Conservation (phyloP, 2,888 invertebrate genomes). For the Chrysodeixis includens region DNA sequence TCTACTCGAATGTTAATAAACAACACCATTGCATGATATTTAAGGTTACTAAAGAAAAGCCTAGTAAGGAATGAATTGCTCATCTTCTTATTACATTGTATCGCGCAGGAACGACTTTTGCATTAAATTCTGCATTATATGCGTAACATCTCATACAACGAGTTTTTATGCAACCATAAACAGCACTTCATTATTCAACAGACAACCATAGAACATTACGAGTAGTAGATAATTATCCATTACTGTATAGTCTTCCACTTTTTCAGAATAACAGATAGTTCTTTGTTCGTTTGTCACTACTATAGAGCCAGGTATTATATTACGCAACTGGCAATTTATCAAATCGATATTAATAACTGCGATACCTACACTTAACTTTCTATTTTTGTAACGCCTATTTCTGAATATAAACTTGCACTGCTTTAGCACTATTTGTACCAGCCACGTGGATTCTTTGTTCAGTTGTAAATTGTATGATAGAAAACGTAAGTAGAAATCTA, state of each 20-base stretch:
- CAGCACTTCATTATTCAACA: background rate
- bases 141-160: background rate
- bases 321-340: constrained; percentile 2
- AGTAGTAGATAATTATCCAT: background rate
- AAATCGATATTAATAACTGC: constrained; percentile 5
- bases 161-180: background rate
- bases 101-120: constrained; percentile 4
- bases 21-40: no score
- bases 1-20: no score
- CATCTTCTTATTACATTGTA: background rate
- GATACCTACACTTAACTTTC: background rate
- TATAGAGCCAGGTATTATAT: background rate
- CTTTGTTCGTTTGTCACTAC: background rate
- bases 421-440: background rate
- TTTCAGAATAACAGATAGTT: no score
- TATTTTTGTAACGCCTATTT: constrained; percentile 4
- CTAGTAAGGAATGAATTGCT: background rate
- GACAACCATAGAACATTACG: background rate
- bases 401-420: constrained; percentile 1
- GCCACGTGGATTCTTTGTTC: background rate
- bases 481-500: no score
- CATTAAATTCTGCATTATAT: background rate
- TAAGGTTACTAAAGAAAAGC: background rate
- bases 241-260: no score
- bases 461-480: background rate